Percentiles rank a stretch among this genome's conserved stretches.
These are phyloP conservation scores for Calephelis perditalis DNA, from an alignment of 2,888 invertebrate species.

Conservation along the genomic window DNA sequence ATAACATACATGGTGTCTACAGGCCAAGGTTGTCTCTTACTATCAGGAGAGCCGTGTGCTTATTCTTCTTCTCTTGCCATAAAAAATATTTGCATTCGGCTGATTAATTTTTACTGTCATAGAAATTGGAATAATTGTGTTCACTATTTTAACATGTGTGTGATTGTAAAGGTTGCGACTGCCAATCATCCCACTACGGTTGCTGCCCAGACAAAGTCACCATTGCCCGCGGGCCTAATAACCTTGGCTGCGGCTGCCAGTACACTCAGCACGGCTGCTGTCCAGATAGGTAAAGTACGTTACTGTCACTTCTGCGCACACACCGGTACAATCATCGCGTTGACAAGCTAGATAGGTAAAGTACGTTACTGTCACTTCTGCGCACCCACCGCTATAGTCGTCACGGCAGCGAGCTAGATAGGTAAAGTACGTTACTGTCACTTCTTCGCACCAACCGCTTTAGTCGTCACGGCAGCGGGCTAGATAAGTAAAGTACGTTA, in stretches of 20 bases:
- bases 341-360: conserved; percentile 89
- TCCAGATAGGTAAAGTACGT: conserved; percentile 80
- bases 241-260: conserved; percentile 90
- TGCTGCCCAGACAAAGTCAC: conserved; percentile 93
- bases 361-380: background rate
- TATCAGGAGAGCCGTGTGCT: too few species aligned
- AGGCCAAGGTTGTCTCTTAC: too few species aligned
- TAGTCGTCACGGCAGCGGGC: too few species aligned
- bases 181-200: conserved; percentile 85
- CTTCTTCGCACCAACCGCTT: too few species aligned
- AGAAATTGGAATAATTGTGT: too few species aligned
- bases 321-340: conserved; percentile 68
- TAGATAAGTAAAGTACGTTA: too few species aligned
- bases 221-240: conserved; percentile 86
- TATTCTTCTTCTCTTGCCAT: too few species aligned
- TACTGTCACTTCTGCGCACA: background rate
- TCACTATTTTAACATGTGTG: background rate
- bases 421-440: conserved; percentile 41
- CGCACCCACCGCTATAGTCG: conserved; percentile 25
- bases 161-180: conserved; percentile 82
- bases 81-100: too few species aligned
- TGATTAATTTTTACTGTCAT: too few species aligned
- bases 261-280: conserved; percentile 88
- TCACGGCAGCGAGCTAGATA: conserved; percentile 92
- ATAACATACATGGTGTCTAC: too few species aligned